Evolutionary conservation across 2,797 vertebrate species (phyloP), one percentile per base, ranked within the genome.

Genomic region (Parauchenoglanis punctatus): DNA sequence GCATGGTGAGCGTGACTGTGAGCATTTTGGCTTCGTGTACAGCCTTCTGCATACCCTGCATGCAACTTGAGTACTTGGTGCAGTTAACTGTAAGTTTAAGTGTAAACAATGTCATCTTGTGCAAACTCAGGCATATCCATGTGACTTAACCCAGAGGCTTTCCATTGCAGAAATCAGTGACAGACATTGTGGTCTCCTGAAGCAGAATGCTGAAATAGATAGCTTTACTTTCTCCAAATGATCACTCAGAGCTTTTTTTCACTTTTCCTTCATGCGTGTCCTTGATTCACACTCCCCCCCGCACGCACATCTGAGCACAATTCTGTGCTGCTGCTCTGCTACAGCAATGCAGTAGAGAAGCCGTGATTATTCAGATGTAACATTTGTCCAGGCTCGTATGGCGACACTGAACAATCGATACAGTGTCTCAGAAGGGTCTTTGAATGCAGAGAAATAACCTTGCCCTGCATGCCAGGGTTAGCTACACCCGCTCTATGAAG

Each of bases 291-390:
- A n/a, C 61, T 54, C 28, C 18, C 35, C 58, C 81, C 17, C 3
- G 52, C 44, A 61, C 67, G 5, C 35, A 7, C 35, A 44, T 76
- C 63, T 70, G 23, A 65, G 63, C 31, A 72, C 70, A 87, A 82
- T 76, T 67, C 18, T 67, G 65, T 76, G 73, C 86, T 78, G 73
- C 54, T 89, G 65, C 68, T 61, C 40, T 17, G 78, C 88, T 83
- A 40, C 20, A 76, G 67, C 81, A 89, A 83, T 87, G 78, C 85
- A 78, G 86, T 82, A 83, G 80, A 31, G 80, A 87, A 63, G 52
- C 84, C 78, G 65, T 11, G 49, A 61, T 87, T 90, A 92, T 92
- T 92, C 90, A 90, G 88, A 91, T 89, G 90, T 91, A 91, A 90
- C 91, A 91, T 91, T 91, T 92, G 87, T 90, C 84, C 84, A 85